phyloP scores from a whole-genome alignment of 2,113 vertebrate species.

The Sminthopsis crassicaudata region DNA sequence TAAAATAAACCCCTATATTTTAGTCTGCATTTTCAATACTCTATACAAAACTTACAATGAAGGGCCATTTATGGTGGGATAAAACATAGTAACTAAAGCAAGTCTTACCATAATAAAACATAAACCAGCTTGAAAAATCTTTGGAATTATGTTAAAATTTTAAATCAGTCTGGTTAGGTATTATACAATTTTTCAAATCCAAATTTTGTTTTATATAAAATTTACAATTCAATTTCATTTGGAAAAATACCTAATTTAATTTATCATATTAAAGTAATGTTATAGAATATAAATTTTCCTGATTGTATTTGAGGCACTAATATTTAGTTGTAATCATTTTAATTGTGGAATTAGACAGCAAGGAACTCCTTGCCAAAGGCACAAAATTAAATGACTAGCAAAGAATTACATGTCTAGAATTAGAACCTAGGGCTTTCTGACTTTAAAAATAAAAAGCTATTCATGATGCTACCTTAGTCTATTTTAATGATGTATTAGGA shows the following conservation, averaged over 20 bases:
- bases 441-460: background rate
- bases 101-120: slow-evolving; percentile 10
- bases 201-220: background rate
- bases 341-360: background rate
- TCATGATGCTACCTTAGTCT: background rate
- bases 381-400: background rate
- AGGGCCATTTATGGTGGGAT: background rate
- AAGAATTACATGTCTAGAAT: background rate
- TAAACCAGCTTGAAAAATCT: slow-evolving; percentile 14
- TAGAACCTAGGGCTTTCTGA: background rate
- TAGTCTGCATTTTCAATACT: slow-evolving; percentile 45
- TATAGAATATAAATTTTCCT: background rate
- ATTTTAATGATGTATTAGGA: background rate
- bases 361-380: background rate
- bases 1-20: slow-evolving; percentile 36
- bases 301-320: background rate
- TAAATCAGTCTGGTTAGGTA: slow-evolving; percentile 33
- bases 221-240: background rate
- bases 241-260: background rate
- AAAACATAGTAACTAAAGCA: slow-evolving; percentile 38
- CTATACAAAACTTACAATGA: background rate
- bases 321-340: background rate
- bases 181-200: background rate
- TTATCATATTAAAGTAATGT: background rate
- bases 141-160: slow-evolving; percentile 48